Percentiles rank a stretch among this genome's conserved stretches.
Conservation (phyloP, 2,113 vertebrate genomes). For the Phylloscopus whistleri region DNA sequence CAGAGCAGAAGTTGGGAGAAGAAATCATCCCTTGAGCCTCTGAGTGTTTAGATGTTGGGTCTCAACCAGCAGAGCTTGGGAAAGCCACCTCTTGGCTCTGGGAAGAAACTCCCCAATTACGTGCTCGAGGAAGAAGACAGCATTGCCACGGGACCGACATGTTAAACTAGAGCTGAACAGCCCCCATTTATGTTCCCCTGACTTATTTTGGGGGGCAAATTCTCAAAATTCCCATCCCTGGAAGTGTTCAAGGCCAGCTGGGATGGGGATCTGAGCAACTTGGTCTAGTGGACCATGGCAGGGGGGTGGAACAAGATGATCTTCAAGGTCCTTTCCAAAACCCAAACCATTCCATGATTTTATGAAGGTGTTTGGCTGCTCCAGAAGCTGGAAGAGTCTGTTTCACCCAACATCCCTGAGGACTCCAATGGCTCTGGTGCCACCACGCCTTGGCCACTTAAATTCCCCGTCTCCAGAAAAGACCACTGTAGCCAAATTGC, state of each 20-base stretch:
- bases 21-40: background rate
- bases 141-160: no score
- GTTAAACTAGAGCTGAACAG: background rate
- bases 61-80: background rate
- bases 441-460: background rate
- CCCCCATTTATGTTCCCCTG: background rate
- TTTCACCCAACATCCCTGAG: background rate
- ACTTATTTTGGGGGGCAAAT: background rate
- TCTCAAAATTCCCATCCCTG: background rate
- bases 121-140: fast-evolving
- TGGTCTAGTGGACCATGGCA: background rate
- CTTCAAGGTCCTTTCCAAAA: background rate
- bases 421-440: background rate
- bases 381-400: background rate
- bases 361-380: background rate
- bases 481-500: background rate
- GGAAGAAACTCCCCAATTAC: background rate
- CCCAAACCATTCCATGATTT: background rate
- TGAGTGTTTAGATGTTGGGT: background rate
- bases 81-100: background rate
- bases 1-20: background rate
- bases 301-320: fast-evolving
- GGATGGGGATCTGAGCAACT: background rate
- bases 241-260: background rate
- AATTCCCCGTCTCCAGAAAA: background rate